Evolutionary conservation across 2,888 invertebrate genomes (phyloP).

Genomic region (Sericinus montela): DNA sequence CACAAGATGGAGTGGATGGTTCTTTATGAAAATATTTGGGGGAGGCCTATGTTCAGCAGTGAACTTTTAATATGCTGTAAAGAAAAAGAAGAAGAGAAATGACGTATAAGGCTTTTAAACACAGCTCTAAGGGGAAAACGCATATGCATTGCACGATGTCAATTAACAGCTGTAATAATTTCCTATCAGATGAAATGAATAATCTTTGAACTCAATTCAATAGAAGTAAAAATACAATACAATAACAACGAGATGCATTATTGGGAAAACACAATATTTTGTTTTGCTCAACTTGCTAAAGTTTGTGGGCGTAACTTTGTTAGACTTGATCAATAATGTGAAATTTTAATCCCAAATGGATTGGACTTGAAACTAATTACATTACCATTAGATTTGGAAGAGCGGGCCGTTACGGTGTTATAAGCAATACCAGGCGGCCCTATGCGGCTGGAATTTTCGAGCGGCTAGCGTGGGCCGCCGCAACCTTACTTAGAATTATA

Average conservation of each 20-base stretch:
- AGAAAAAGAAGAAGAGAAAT: no score
- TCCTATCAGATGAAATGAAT: no score
- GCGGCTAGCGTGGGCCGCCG: background rate
- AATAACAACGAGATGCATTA: background rate
- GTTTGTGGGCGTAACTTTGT: constrained; percentile 2
- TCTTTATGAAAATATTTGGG: no score
- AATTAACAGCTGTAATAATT: no score
- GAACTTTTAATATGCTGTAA: no score
- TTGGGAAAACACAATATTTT: background rate
- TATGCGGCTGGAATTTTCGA: background rate
- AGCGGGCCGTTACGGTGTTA: background rate
- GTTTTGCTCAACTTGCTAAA: background rate
- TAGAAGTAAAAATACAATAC: no score
- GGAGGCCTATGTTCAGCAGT: no score
- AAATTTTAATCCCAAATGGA: constrained; percentile 1
- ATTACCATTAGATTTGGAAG: background rate
- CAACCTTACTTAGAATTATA: background rate
- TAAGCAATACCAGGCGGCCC: background rate
- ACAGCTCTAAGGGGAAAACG: no score
- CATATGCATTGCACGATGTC: no score
- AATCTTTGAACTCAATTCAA: no score
- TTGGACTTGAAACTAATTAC: constrained; percentile 2
- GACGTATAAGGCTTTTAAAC: no score
- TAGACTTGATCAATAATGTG: constrained; percentile 1
- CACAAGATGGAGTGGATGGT: no score